Percentiles rank a stretch among this genome's conserved stretches.
Conservation (phyloP, 2,797 vertebrate genomes). For the Manis pentadactyla region DNA sequence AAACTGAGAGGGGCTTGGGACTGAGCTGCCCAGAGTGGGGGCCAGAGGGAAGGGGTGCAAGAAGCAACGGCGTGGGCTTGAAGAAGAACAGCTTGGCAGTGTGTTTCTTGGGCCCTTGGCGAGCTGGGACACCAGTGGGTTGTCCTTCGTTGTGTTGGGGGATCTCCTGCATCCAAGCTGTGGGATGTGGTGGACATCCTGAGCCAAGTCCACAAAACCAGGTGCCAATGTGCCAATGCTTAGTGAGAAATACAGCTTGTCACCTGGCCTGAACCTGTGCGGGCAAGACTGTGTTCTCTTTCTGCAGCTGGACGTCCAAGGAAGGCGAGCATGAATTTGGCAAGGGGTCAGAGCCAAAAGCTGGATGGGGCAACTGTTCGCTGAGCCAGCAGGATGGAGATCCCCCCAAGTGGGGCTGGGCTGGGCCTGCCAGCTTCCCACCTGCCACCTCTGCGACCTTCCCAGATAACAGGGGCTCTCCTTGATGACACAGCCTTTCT, state of each 20-base stretch:
- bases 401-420: too few relatives aligned
- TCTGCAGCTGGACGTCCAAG: background rate
- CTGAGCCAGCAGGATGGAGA: rapidly evolving
- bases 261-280: rapidly evolving
- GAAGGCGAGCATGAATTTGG: background rate
- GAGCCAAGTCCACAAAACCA: background rate
- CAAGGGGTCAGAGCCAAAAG: background rate
- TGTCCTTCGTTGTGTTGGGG: background rate
- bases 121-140: rapidly evolving
- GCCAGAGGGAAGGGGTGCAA: rapidly evolving
- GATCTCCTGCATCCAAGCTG: background rate
- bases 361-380: background rate
- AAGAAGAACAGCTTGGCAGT: rapidly evolving
- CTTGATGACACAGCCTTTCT: background rate
- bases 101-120: rapidly evolving
- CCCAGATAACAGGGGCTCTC: background rate
- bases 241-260: too few relatives aligned
- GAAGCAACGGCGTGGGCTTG: rapidly evolving
- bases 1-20: rapidly evolving
- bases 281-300: rapidly evolving
- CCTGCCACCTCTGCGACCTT: background rate
- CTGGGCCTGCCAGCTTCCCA: background rate
- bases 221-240: background rate
- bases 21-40: rapidly evolving
- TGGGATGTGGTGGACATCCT: background rate